Evolutionary conservation across 1,140 invertebrate species (phyloP), one percentile per base, ranked within the genome.

Genomic region (Coenobita brevimanus): DNA sequence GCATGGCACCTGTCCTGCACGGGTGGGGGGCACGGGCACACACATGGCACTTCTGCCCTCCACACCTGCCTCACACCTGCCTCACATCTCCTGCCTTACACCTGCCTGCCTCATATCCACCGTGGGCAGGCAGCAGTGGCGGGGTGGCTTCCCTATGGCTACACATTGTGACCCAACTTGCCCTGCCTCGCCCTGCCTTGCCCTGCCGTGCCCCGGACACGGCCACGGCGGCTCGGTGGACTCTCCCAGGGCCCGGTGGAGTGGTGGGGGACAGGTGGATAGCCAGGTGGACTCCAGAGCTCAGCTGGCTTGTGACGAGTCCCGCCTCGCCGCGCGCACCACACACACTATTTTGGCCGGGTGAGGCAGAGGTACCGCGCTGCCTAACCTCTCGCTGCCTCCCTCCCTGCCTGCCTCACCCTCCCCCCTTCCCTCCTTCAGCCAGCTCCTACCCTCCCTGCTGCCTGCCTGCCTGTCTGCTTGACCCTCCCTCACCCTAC

Each of bases 321-420:
- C 84, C 84, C 84, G 38, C 76, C 84, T 87, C 84, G 43, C 84
- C 84, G 84, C 84, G 41, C 64, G 84, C 84, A 30, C 84, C 57
- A 81, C 84, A 87, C 76, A 87, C 76, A 87, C 84, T 87, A 87
- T 87, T 80, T 87, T 87, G 84, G 84, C 64, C 33, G 62, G 73
- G 83, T 60, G 36, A 57, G 54, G 24, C 33, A 8, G 78, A 62
- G 57, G 69, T 73, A 84, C 24, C 82, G 67, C 43, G 82, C n/a
- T 75, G 67, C n/a, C n/a, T n/a, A n/a, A 41, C 81, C 27, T 21
- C 57, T n/a, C 33, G 13, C 78, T 21, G 15, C 54, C 33, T 62
- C 27, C 78, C 78, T 75, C 82, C 71, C 67, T 27, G 67, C 27
- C 64, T 41, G 43, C 71, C 24, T 24, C 73, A 1, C 43, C 81